Percentiles rank a stretch among this genome's conserved stretches.
These are phyloP conservation scores for Lophius americanus DNA, from an alignment of 2,797 vertebrate species.

Conservation along the genomic window DNA sequence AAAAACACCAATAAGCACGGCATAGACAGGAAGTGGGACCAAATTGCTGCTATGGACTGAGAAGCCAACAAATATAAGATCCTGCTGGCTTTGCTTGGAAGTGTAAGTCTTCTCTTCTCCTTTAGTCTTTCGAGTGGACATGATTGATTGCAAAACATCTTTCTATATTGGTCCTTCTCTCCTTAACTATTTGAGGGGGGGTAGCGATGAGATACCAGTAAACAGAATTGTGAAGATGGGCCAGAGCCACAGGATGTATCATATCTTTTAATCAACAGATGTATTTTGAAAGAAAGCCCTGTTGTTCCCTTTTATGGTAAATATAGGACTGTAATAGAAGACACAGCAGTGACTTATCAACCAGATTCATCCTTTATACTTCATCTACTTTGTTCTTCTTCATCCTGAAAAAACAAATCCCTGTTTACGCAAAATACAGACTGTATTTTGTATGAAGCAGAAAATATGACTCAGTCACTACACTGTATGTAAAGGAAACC, in stretches of 20 bases:
- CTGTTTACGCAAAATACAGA: no score
- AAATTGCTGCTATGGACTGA: slow-evolving; percentile 64
- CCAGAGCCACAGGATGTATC: slow-evolving; percentile 1
- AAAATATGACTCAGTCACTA: no score
- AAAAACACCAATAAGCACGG: slow-evolving; percentile 30
- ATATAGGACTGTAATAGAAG: slow-evolving; percentile 32
- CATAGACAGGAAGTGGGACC: slow-evolving; percentile 25
- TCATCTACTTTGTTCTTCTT: no score
- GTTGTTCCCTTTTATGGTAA: slow-evolving; percentile 14
- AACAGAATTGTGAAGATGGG: slow-evolving; percentile 4
- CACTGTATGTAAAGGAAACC: no score
- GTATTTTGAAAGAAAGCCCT: slow-evolving; percentile 18
- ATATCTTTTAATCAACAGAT: background rate
- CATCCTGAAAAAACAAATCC: no score
- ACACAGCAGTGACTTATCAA: slow-evolving; percentile 19
- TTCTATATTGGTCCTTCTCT: slow-evolving; percentile 42
- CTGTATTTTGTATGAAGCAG: no score
- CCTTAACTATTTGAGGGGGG: slow-evolving; percentile 17
- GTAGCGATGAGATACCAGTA: background rate
- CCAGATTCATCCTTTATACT: slow-evolving; percentile 36
- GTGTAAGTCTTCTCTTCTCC: slow-evolving; percentile 58
- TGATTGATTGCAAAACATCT: slow-evolving; percentile 35
- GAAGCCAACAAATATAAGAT: slow-evolving; percentile 63
- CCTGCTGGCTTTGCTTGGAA: slow-evolving; percentile 55
- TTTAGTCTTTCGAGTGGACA: background rate